Base-by-base conservation (phyloP, 2,888 invertebrate species). In the Germaria angustata region DNA sequence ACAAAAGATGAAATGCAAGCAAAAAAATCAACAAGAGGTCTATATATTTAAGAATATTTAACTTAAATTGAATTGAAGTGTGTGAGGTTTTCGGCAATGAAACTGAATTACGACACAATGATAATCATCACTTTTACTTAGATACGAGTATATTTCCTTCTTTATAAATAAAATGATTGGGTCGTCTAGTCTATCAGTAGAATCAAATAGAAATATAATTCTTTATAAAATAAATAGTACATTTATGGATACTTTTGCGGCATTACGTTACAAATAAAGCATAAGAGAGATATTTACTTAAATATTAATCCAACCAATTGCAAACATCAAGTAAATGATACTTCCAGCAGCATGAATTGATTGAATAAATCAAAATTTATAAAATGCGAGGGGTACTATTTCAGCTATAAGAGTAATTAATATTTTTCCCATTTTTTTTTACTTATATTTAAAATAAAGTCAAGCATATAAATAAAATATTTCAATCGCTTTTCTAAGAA, bases 101-200 rank as follows among this genome's bases (percentile, higher is more conserved):
- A 73, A 59, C 34, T 13, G 11, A 57, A 57, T 57, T 46, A 59
- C 32, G 11, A 36, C 6, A 34, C 24, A 13, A 32, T 20, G 22
- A 41, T 55, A 20, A 32, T 17, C 39, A 53, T 53, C 24, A 53
- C 17, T 13, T 36, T 51, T 36, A 17, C n/a, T n/a, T 34, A 13
- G 32, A 28, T 28, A 28, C 28, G 32, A 7, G n/a, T 34, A 65
- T 49, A 34, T 36, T 65, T 65, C 49, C 63, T 34, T 65, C n/a
- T 22, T 9, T 66, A 24, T 65, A 32, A 24, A 39, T 0, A 17
- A 34, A 17, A 32, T 20, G 17, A 34, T 28, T 55, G 34, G n/a
- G n/a, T 34, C 20, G 34, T 34, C 11, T 55, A 13, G 34, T 17
- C 34, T 15, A 6, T 8, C 15, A 49, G 49, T 49, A 22, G 9